These are phyloP conservation scores for Pogona vitticeps DNA, from an alignment of 2,113 vertebrate species.

Conservation along the genomic window DNA sequence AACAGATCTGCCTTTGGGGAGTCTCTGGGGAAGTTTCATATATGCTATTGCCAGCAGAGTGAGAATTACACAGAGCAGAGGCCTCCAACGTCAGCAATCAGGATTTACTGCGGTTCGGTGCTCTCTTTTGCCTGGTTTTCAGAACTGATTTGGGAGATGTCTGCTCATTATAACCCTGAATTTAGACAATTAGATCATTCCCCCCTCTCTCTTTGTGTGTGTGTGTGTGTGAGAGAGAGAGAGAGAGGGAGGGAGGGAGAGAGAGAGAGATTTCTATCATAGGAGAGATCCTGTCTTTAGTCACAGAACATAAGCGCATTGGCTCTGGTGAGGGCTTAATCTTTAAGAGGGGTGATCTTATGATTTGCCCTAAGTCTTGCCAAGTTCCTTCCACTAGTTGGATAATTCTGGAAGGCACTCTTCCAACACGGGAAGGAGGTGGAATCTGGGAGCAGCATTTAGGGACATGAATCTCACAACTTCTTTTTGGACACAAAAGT, in stretches of 20 bases:
- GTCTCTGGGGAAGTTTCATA: constrained; percentile 5
- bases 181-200: not conserved
- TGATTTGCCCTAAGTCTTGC: not conserved
- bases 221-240: too few relatives aligned
- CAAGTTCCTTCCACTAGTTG: not conserved
- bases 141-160: fast-evolving
- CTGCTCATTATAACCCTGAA: not conserved
- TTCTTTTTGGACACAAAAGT: too few relatives aligned
- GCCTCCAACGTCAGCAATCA: constrained; percentile 22
- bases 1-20: constrained; percentile 11
- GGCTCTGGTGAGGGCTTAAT: not conserved
- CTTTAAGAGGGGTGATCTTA: not conserved
- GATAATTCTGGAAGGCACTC: not conserved
- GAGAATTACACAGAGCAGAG: not conserved
- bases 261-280: too few relatives aligned
- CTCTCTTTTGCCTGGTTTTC: fast-evolving
- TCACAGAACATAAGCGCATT: not conserved
- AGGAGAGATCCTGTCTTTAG: not conserved
- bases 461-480: too few relatives aligned
- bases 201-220: too few relatives aligned
- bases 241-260: too few relatives aligned
- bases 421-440: not conserved
- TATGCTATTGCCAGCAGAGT: not conserved
- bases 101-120: not conserved
- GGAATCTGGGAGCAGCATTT: not conserved